A percentile compares a stretch with the other conserved stretches of the same genome.
Evolutionary conservation across 2,113 vertebrate species (phyloP).

Genomic region (Xenotilapia leptura): DNA sequence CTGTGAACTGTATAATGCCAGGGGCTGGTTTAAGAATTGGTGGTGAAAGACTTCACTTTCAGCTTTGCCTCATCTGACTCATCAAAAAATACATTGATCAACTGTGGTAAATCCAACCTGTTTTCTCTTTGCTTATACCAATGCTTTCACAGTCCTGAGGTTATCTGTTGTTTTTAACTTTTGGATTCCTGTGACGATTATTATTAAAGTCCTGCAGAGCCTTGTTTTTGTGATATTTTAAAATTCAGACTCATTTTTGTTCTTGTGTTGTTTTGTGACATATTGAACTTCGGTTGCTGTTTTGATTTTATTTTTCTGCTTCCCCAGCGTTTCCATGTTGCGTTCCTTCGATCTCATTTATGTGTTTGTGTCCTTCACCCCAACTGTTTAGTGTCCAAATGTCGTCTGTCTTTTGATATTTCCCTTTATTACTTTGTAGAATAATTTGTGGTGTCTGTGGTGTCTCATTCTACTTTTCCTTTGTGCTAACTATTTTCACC

Average conservation of each 20-base stretch:
- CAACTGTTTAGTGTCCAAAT: not conserved
- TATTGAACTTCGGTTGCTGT: not conserved
- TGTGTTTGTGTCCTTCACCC: not conserved
- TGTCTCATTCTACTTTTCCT: not conserved
- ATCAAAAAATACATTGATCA: not conserved
- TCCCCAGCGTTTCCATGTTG: not conserved
- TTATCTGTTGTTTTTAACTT: not conserved
- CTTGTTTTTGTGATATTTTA: not conserved
- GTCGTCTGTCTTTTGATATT: not conserved
- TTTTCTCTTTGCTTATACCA: not conserved
- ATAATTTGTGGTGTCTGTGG: not conserved
- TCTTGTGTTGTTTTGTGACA: not conserved
- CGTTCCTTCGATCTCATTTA: not conserved
- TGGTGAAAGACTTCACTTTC: not conserved
- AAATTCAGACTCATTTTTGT: not conserved
- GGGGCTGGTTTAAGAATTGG: not conserved
- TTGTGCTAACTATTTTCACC: not conserved
- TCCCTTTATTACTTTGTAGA: not conserved
- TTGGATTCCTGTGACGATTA: not conserved
- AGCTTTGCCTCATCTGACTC: not conserved
- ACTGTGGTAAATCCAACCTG: not conserved
- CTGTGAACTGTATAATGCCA: not conserved
- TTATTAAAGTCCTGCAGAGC: not conserved
- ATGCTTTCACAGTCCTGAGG: not conserved
- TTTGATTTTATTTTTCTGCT: not conserved